Percentiles rank a stretch among this genome's conserved stretches.
Evolutionary conservation across 1,140 invertebrate genomes (phyloP).

Genomic region (Neoseiulus cucumeris): DNA sequence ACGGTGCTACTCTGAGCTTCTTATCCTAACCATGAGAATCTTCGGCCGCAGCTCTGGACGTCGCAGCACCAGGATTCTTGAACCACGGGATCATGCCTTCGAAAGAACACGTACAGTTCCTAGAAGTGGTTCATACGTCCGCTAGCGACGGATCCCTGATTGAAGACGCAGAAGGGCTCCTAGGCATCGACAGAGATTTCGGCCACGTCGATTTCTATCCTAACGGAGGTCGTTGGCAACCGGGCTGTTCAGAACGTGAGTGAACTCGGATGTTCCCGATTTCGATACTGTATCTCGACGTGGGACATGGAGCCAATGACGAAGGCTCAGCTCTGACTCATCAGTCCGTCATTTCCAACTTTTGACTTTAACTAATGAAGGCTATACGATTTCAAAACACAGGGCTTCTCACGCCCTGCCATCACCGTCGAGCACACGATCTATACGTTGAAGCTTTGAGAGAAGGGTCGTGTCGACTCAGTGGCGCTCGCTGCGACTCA

Average conservation of each 20-base stretch:
- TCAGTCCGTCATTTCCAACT: neutral
- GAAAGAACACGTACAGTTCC: slow-evolving; percentile 41
- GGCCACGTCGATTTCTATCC: slow-evolving; percentile 33
- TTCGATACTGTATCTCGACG: too few relatives aligned
- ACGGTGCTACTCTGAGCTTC: too few relatives aligned
- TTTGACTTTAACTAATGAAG: too few relatives aligned
- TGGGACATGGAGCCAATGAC: too few relatives aligned
- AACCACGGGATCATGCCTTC: neutral
- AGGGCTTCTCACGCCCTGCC: neutral
- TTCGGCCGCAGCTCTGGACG: slow-evolving; percentile 45
- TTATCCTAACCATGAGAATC: too few relatives aligned
- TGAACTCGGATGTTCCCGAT: too few relatives aligned
- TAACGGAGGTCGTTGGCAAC: slow-evolving; percentile 43
- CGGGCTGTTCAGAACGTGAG: slow-evolving; percentile 13
- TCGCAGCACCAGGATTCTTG: slow-evolving; percentile 42
- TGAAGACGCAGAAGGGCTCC: slow-evolving; percentile 15
- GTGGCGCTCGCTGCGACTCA: neutral
- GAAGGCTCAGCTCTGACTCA: neutral
- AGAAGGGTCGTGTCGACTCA: neutral
- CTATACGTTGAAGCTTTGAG: neutral
- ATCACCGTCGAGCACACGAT: neutral
- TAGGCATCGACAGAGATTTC: slow-evolving; percentile 16
- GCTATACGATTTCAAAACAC: neutral
- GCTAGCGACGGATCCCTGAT: slow-evolving; percentile 20
- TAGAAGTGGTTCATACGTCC: slow-evolving; percentile 50